Base-by-base conservation (phyloP, 2,888 invertebrate species). In the Mycalesis mineus region DNA sequence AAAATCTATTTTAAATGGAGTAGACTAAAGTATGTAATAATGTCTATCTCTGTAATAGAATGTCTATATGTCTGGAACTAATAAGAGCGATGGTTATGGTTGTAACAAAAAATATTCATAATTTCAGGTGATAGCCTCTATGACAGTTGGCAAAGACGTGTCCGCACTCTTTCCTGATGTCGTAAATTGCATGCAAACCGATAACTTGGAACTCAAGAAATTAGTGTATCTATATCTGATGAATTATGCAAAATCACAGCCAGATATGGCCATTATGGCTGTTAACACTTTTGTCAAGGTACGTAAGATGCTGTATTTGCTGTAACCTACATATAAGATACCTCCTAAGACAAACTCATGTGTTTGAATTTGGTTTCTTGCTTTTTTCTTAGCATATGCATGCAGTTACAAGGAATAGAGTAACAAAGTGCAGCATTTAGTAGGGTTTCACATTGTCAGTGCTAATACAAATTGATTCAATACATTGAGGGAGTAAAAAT, bases 61-160 rank as follows among this genome's bases (percentile, higher is more conserved):
- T 22, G 3, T 4, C 22, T 22, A 5, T 4, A 4, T 22, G 22
- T 22, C 22, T 22, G 22, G 22, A 22, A 22, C 22, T 22, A 22
- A 2, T 22, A 22, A 22, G 22, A 5, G 22, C 2, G 22, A 22
- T 22, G 9, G n/a, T 42, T 39, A 59, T 52, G n/a, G 9, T 33
- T 14, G 29, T 31, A 52, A 44, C 28, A 36, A 50, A 14, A 8
- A 45, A 48, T 29, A 39, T 51, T 7, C n/a, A 17, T 53, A n/a
- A 47, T 71, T 68, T 28, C 69, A 98, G 95, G 99, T 99, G 15
- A 99, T 99, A 77, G 99, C 99, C 22, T 98, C 98, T 62, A 99
- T 99, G 99, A 99, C 99, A 6, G 99, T 99, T 17, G 99, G 99
- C 53, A 99, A 99, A 91, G 99, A 99, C 92, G 99, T 99, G 0